A percentile compares a stretch with the other conserved stretches of the same genome.
These are phyloP conservation scores for Bombus difficillimus DNA, from an alignment of 1,140 invertebrate species.

Conservation along the genomic window DNA sequence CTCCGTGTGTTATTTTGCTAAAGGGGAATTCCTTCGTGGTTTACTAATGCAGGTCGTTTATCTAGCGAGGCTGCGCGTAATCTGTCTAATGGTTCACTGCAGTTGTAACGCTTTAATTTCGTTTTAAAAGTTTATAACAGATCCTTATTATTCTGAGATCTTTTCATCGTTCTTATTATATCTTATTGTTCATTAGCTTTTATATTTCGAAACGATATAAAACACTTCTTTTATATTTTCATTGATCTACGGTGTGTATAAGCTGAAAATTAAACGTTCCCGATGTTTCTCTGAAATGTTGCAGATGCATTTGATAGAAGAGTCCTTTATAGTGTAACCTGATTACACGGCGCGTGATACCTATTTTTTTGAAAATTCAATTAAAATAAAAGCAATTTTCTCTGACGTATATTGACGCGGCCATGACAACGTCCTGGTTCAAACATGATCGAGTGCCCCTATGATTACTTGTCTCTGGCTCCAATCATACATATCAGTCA, in stretches of 20 bases:
- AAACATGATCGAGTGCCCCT: slow-evolving; percentile 30
- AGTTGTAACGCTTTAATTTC: neutral
- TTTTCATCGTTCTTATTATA: no score
- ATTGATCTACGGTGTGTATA: no score
- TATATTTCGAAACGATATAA: neutral
- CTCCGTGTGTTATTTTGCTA: neutral
- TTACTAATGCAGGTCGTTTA: neutral
- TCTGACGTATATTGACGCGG: slow-evolving; percentile 6
- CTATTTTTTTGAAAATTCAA: slow-evolving; percentile 11
- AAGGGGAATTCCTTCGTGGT: neutral
- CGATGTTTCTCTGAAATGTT: neutral
- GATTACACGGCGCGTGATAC: neutral
- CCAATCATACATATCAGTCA: slow-evolving; percentile 18
- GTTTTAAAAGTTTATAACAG: neutral
- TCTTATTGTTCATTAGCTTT: no score
- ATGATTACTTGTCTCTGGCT: slow-evolving; percentile 9
- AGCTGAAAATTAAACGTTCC: neutral
- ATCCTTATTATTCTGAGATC: neutral
- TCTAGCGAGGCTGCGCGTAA: neutral
- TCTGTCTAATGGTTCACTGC: neutral
- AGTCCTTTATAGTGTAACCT: neutral
- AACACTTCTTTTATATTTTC: neutral
- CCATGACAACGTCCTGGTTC: slow-evolving; percentile 27
- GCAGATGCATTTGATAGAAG: slow-evolving; percentile 4
- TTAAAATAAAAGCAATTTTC: slow-evolving; percentile 32